Percentiles rank a stretch among this genome's conserved stretches.
Conservation (phyloP, 2,113 vertebrate species). For the Vulpes ferrilata region DNA sequence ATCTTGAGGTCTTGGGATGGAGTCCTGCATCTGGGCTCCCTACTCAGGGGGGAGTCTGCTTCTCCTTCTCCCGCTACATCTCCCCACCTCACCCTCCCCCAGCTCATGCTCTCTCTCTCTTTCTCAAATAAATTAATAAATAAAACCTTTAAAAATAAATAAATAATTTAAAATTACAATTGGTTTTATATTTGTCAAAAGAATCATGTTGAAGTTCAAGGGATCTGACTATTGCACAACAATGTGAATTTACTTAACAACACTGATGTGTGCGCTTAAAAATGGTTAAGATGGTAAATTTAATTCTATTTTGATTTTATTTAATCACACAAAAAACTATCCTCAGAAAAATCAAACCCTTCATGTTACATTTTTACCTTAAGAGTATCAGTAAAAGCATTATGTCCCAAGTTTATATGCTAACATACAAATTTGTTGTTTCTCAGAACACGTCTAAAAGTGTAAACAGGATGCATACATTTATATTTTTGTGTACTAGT, state of each 20-base stretch:
- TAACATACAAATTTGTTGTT: neutral
- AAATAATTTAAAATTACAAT: neutral
- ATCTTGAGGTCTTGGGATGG: neutral
- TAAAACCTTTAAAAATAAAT: neutral
- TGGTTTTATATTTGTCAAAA: neutral
- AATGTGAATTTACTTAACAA: neutral
- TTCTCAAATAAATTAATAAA: neutral
- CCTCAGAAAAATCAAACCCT: neutral
- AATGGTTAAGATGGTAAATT: neutral
- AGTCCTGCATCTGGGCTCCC: neutral
- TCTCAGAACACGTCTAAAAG: neutral
- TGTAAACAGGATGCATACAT: neutral
- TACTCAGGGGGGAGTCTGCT: neutral
- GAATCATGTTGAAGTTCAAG: neutral
- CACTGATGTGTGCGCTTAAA: neutral
- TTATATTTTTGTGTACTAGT: neutral
- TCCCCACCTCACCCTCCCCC: neutral
- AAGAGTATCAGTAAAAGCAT: neutral
- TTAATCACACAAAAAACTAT: neutral
- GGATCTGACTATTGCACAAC: neutral
- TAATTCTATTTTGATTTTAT: neutral
- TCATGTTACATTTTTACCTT: neutral
- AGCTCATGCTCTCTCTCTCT: neutral
- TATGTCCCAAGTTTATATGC: neutral
- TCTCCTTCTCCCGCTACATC: neutral